Conservation (phyloP, 2,113 vertebrate species). For the Crotalus helleri region DNA sequence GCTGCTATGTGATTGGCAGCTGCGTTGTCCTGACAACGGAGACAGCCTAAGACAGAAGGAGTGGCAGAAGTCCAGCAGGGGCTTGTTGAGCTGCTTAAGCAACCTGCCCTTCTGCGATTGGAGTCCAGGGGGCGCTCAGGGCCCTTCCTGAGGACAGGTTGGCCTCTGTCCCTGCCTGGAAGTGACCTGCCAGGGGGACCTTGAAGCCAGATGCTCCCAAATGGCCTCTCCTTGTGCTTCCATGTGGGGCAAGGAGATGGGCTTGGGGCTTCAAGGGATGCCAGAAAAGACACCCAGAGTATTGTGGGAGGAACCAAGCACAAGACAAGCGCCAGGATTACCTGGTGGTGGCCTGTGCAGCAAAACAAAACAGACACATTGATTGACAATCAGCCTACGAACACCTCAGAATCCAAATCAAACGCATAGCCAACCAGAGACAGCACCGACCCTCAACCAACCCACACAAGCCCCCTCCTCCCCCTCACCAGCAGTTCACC, state of each 20-base stretch:
- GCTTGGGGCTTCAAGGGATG: not conserved
- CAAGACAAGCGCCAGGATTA: not conserved
- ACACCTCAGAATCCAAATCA: no score
- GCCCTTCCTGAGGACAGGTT: not conserved
- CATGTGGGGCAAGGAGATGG: not conserved
- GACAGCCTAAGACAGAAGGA: not conserved
- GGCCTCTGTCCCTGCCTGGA: not conserved
- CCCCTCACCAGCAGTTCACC: no score
- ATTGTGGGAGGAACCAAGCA: not conserved
- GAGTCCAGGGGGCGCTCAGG: not conserved
- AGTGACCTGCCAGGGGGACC: not conserved
- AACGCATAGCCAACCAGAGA: no score
- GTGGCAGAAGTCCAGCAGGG: not conserved
- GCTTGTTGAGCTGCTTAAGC: not conserved
- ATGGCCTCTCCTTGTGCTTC: not conserved
- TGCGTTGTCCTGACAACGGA: not conserved
- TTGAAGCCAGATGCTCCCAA: not conserved
- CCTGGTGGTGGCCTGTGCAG: not conserved
- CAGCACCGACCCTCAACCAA: no score
- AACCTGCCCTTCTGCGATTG: not conserved
- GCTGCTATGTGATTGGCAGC: not conserved
- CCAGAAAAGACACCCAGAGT: not conserved
- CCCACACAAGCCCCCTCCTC: no score
- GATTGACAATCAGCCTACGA: no score
- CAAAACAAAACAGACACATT: not conserved